Percentiles rank a stretch among this genome's conserved stretches.
Conservation (phyloP, 2,888 invertebrate species). For the Cephus rjabovi region DNA sequence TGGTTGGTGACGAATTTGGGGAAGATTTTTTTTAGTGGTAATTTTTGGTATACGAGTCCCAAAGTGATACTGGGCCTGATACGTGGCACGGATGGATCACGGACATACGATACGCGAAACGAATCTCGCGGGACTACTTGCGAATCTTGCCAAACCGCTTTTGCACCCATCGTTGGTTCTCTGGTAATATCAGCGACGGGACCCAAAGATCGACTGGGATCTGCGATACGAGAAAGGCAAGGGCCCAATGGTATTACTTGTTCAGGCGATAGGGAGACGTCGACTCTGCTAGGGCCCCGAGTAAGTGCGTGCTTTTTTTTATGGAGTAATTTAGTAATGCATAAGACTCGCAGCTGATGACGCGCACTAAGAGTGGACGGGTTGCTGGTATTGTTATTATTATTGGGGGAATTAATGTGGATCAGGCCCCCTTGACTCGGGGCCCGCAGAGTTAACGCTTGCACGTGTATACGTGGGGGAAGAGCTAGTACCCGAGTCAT, state of each 20-base stretch:
- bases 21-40: neutral
- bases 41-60: neutral
- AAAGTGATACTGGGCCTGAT: neutral
- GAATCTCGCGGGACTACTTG: neutral
- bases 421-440: slow-evolving; percentile 17
- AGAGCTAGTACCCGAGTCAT: neutral
- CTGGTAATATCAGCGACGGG: neutral
- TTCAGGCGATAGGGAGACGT: neutral
- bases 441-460: neutral
- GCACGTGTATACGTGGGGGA: neutral
- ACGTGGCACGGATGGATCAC: neutral
- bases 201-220: neutral
- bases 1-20: neutral
- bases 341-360: slow-evolving; percentile 1
- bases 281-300: neutral
- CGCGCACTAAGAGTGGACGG: slow-evolving; percentile 1
- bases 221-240: neutral
- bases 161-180: neutral
- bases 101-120: neutral
- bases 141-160: neutral
- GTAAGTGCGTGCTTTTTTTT: neutral
- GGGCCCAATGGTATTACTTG: neutral
- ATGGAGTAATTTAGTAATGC: slow-evolving; percentile 10
- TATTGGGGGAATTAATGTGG: slow-evolving; percentile 35
- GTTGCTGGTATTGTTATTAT: slow-evolving; percentile 32